These are phyloP conservation scores for Anguilla megastoma DNA, from an alignment of 2,797 vertebrate genomes.

Conservation along the genomic window DNA sequence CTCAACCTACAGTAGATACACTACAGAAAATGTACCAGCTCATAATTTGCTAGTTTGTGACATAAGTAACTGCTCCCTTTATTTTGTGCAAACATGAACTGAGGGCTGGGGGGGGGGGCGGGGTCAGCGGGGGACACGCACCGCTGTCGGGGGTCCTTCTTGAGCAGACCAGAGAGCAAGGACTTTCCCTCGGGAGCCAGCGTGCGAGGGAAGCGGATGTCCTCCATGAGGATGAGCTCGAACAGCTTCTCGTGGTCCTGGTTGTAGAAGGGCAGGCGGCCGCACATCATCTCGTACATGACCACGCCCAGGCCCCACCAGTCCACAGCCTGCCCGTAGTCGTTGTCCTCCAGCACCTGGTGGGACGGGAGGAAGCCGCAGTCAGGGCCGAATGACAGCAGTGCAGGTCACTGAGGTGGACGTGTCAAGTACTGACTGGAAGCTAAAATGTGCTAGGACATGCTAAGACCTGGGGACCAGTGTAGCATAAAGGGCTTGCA, in stretches of 20 bases:
- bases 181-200: constrained; percentile 88
- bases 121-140: constrained; percentile 53
- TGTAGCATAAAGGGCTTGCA: neutral
- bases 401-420: neutral
- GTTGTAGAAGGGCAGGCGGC: constrained; percentile 94
- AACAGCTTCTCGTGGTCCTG: constrained; percentile 98
- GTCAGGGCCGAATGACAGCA: neutral
- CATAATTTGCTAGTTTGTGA: neutral
- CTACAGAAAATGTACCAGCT: neutral
- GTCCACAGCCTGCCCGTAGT: constrained; percentile 93
- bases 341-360: constrained; percentile 95
- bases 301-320: constrained; percentile 98
- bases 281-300: constrained; percentile 99
- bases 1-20: neutral
- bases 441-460: neutral
- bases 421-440: neutral
- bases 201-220: constrained; percentile 93
- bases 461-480: neutral
- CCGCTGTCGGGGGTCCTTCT: constrained; percentile 94
- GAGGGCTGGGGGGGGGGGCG: too few relatives aligned
- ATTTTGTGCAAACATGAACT: neutral
- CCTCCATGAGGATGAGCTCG: constrained; percentile 96
- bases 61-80: too few relatives aligned
- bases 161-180: constrained; percentile 90
- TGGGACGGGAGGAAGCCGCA: neutral